Percentiles rank a stretch among this genome's conserved stretches.
Evolutionary conservation across 2,888 invertebrate species (phyloP).

Genomic region (Rotaria magnacalcarata): DNA sequence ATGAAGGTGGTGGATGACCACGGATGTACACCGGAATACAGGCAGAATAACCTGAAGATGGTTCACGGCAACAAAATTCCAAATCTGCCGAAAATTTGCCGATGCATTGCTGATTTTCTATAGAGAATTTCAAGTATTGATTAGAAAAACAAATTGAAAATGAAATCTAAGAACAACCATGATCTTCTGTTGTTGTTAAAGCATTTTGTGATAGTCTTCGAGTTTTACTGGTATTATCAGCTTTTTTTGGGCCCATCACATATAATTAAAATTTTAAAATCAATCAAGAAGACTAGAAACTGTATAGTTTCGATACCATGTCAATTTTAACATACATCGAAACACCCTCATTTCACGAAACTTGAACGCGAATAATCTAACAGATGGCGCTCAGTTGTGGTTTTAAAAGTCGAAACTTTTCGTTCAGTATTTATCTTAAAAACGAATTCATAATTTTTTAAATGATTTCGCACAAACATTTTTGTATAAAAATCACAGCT

Average conservation of each 20-base stretch:
- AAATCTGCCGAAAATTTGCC: slow-evolving; percentile 15
- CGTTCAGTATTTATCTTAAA: too few relatives aligned
- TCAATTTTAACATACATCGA: not conserved
- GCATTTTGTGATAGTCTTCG: not conserved
- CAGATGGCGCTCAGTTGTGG: not conserved
- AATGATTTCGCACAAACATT: too few relatives aligned
- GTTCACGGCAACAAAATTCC: not conserved
- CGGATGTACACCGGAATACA: not conserved
- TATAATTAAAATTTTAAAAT: not conserved
- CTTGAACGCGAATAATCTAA: not conserved
- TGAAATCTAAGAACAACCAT: not conserved
- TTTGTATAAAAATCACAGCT: too few relatives aligned
- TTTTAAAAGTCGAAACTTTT: too few relatives aligned
- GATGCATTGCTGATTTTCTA: not conserved
- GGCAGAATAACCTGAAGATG: not conserved
- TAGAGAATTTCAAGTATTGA: not conserved
- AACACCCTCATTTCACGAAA: not conserved
- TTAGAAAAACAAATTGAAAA: not conserved
- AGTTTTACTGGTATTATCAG: not conserved
- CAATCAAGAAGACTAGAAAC: not conserved
- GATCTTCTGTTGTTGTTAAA: not conserved
- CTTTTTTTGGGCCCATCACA: not conserved
- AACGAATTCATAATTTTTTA: too few relatives aligned
- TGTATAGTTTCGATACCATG: not conserved
- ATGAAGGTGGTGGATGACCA: not conserved